Evolutionary conservation across 2,888 invertebrate species (phyloP).

Genomic region (Rhagonycha lutea): DNA sequence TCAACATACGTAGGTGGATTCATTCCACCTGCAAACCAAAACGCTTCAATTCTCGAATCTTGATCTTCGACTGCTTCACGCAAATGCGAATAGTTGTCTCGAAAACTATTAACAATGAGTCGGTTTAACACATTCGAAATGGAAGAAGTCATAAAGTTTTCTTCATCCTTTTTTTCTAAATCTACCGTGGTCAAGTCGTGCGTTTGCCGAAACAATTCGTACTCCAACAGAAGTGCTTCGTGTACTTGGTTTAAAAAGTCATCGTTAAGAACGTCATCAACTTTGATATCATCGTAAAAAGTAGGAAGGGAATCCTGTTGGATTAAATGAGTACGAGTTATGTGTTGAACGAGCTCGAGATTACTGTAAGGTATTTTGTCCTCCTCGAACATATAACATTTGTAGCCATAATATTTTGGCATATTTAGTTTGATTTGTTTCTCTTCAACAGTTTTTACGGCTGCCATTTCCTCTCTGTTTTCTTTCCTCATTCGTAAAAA

Average conservation of each 20-base stretch:
- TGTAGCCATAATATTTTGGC: slow-evolving; percentile 81
- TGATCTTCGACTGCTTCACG: slow-evolving; percentile 69
- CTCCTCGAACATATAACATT: slow-evolving; percentile 65
- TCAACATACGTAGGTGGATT: slow-evolving; percentile 56
- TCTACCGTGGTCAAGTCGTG: slow-evolving; percentile 42
- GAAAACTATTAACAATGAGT: slow-evolving; percentile 64
- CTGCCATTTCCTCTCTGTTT: slow-evolving; percentile 64
- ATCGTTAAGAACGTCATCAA: slow-evolving; percentile 53
- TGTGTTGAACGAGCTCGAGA: slow-evolving; percentile 70
- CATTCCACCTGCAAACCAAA: slow-evolving; percentile 83
- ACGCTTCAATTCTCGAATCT: slow-evolving; percentile 80
- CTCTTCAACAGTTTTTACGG: slow-evolving; percentile 76
- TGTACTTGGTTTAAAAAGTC: slow-evolving; percentile 63
- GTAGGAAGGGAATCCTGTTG: slow-evolving; percentile 64
- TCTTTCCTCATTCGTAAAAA: slow-evolving; percentile 54
- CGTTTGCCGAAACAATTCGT: slow-evolving; percentile 46
- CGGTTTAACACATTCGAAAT: slow-evolving; percentile 73
- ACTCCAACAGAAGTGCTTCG: slow-evolving; percentile 68
- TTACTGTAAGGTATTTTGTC: slow-evolving; percentile 68
- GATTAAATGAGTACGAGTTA: slow-evolving; percentile 78
- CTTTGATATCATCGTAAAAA: slow-evolving; percentile 56
- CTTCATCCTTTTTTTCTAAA: slow-evolving; percentile 45
- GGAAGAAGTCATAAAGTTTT: slow-evolving; percentile 57
- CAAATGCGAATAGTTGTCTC: slow-evolving; percentile 65
- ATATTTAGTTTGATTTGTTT: slow-evolving; percentile 83